Base-by-base conservation (phyloP, 1,140 invertebrate species). In the Zaprionus nigranus region DNA sequence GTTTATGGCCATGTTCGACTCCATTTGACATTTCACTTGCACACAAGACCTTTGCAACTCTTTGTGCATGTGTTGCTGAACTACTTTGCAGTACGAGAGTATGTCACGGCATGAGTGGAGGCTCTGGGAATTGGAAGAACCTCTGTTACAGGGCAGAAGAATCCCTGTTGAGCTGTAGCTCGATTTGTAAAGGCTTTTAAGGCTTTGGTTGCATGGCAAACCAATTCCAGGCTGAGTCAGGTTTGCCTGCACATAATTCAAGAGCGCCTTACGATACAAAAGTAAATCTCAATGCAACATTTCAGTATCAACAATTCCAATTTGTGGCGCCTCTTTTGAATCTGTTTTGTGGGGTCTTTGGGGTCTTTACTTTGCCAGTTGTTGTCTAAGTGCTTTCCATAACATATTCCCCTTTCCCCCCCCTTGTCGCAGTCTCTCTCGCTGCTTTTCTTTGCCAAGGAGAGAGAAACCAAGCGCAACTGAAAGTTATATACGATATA, bases 31-130 rank as follows among this genome's bases (percentile, higher is more conserved):
- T 53, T 64, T 36, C 26, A 49, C 28, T 30, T 28, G 40, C 4
- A 28, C 22, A 59, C 30, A 17, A 20, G 13, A 34, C 13, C 20
- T 5, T 15, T 24, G 17, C 17, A 2, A 58, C 17, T 56, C 9
- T 28, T 3, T 11, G 20, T 22, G 3, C 1, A 51, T 17, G 13
- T 57, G 6, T 12, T 34, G 24, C 15, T 40, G 57, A 59, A 24
- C 57, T 36, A 59, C 34, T 59, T 59, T 59, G 6, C 40, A 43
- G 40, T 2, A n/a, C n/a, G n/a, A n/a, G n/a, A n/a, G n/a, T n/a
- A n/a, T n/a, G 40, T 43, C 6, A 17, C 0, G n/a, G n/a, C 40
- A 2, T 2, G 38, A 40, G 5, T 40, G 2, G 0, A 2, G 28
- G 28, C 28, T 7, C 28, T 30, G 38, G 38, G 5, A 40, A 5